Base-by-base conservation (phyloP, 2,888 invertebrate genomes). In the Rhagonycha lutea region DNA sequence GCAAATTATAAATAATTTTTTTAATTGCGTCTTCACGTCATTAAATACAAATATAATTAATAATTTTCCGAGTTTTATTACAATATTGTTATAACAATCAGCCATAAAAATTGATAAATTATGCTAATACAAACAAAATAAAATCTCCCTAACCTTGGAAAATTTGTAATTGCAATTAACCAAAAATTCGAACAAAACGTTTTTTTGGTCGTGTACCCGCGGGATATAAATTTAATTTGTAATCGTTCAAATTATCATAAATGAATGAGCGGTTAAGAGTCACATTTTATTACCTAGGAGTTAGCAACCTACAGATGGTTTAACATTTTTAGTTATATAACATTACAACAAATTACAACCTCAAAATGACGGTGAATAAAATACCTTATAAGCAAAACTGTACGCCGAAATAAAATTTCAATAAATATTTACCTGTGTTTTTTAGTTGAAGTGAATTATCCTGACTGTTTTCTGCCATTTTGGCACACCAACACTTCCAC, bases 391-490 rank as follows among this genome's bases (percentile, higher is more conserved):
- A 63, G 28, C 14, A 60, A 7, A n/a, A 69, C 23, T 62, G 71
- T 69, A 70, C 67, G 61, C 62, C 70, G 7, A 11, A 61, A 14
- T 71, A 74, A 74, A 73, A 14, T 69, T 76, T 69, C 78, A 79
- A 79, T 69, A 67, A 68, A 75, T 75, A 73, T 76, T 47, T 85
- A 88, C 88, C 87, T 86, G 86, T 82, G 81, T 85, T 84, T 86
- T 86, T 87, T 79, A 86, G 82, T 84, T 87, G 86, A 83, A 87
- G 86, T 80, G 83, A 83, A 83, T 85, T 85, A 82, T 86, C 86
- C 85, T 86, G 86, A 85, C 84, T 86, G 86, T 86, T 87, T 87
- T 88, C 88, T 87, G 87, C 87, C 88, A 88, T 88, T 87, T 87
- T 87, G 85, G 85, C 84, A 84, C 83, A 83, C 84, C 84, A 84